Evolutionary conservation across 2,888 invertebrate species (phyloP).

Genomic region (Drosophila kanekoi): DNA sequence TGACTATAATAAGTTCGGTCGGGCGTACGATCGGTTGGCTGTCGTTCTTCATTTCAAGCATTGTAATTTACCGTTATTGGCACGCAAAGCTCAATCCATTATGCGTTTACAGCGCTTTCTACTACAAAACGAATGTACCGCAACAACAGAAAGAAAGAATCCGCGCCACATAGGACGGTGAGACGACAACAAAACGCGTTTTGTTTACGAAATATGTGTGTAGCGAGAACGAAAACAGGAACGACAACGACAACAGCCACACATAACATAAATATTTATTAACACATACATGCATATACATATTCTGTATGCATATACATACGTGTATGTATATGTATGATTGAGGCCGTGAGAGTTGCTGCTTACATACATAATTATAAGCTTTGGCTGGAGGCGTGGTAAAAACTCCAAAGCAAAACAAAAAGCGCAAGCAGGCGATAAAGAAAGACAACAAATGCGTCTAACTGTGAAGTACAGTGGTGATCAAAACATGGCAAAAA

Average conservation of each 20-base stretch:
- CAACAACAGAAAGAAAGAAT: conserved; percentile 19
- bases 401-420: conserved; percentile 65
- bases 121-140: conserved; percentile 23
- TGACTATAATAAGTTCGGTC: conserved; percentile 12
- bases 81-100: conserved; percentile 57
- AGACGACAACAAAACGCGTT: conserved; percentile 72
- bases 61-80: conserved; percentile 64
- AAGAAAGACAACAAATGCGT: conserved; percentile 42
- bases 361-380: conserved; percentile 54
- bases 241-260: conserved; percentile 34
- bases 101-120: conserved; percentile 58
- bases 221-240: conserved; percentile 63
- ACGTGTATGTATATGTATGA: conserved; percentile 19
- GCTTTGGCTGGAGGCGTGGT: conserved; percentile 50
- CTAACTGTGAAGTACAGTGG: conserved; percentile 71
- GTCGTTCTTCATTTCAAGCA: conserved; percentile 30
- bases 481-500: conserved; percentile 58
- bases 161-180: conserved; percentile 38
- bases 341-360: conserved; percentile 54
- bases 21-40: not conserved
- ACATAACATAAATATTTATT: conserved; percentile 66
- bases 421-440: conserved; percentile 37
- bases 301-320: not conserved
- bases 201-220: conserved; percentile 78
- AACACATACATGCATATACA: conserved; percentile 27